A percentile compares a stretch with the other conserved stretches of the same genome.
phyloP scores from a whole-genome alignment of 2,797 vertebrate genomes.

The Ptychadena robeensis region DNA sequence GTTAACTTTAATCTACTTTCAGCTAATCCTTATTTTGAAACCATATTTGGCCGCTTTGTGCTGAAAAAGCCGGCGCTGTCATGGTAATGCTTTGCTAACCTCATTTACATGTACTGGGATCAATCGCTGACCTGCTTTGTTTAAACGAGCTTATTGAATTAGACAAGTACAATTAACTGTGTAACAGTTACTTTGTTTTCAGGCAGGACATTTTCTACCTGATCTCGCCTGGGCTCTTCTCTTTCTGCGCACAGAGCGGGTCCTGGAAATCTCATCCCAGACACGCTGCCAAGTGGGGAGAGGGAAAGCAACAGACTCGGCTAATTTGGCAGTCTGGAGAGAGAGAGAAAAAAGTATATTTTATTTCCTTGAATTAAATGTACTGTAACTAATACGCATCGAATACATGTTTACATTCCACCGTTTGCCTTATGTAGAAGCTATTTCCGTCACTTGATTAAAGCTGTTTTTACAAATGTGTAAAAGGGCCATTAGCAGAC shows the following conservation, averaged over 20 bases:
- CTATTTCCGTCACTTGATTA: conserved; percentile 29
- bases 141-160: conserved; percentile 56
- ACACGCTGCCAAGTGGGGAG: conserved; percentile 40
- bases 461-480: conserved; percentile 23
- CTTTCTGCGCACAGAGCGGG: not conserved
- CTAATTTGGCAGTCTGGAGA: conserved; percentile 47
- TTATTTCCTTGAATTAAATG: conserved; percentile 50
- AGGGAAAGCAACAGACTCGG: conserved; percentile 44
- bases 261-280: conserved; percentile 44
- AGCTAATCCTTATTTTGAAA: conserved; percentile 56
- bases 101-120: conserved; percentile 54
- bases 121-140: conserved; percentile 59
- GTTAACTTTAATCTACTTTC: conserved; percentile 61
- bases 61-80: conserved; percentile 52
- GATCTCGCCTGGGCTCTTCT: not conserved
- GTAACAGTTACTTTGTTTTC: conserved; percentile 48
- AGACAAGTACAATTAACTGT: conserved; percentile 47
- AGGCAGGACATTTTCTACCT: not conserved
- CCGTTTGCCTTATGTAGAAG: conserved; percentile 37
- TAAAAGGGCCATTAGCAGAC: not conserved
- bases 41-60: conserved; percentile 59
- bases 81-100: conserved; percentile 52
- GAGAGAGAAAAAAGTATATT: not conserved
- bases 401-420: conserved; percentile 50
- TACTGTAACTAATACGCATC: conserved; percentile 52